Evolutionary conservation across 2,888 invertebrate genomes (phyloP).

Genomic region (Teleogryllus oceanicus): DNA sequence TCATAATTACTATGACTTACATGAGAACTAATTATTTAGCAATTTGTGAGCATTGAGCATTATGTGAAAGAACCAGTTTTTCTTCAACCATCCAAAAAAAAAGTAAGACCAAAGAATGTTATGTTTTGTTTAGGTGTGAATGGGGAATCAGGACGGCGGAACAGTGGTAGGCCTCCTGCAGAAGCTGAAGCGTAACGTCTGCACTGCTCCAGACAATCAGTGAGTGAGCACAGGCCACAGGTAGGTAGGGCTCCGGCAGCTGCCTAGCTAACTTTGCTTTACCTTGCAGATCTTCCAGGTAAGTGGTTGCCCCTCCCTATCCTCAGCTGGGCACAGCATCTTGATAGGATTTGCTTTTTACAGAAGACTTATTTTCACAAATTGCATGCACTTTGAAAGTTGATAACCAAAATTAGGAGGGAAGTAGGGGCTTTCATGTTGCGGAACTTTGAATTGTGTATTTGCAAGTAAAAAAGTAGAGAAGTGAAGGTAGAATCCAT

Average conservation of each 20-base stretch:
- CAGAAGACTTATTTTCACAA: no score
- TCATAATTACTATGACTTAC: no score
- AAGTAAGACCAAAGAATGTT: not conserved
- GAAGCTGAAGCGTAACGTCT: conserved; percentile 8
- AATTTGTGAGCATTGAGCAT: no score
- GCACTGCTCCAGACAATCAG: not conserved
- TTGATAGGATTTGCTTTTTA: not conserved
- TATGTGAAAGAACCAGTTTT: no score
- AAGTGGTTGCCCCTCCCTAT: not conserved
- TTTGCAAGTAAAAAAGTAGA: no score
- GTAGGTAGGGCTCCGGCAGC: conserved; percentile 18
- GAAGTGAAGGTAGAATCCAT: no score
- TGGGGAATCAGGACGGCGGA: conserved; percentile 34
- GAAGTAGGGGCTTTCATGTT: no score
- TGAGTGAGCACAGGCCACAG: not conserved
- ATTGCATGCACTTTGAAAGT: no score
- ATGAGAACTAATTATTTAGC: no score
- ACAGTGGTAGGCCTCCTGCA: not conserved
- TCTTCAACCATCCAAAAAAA: not conserved
- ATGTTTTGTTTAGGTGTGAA: conserved; percentile 30
- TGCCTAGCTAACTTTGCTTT: conserved; percentile 2
- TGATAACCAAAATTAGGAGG: no score
- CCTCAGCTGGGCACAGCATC: conserved; percentile 7
- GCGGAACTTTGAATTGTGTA: no score
- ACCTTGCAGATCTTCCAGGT: conserved; percentile 6